Conservation (phyloP, 2,888 invertebrate genomes). For the Cephus sareptanus region DNA sequence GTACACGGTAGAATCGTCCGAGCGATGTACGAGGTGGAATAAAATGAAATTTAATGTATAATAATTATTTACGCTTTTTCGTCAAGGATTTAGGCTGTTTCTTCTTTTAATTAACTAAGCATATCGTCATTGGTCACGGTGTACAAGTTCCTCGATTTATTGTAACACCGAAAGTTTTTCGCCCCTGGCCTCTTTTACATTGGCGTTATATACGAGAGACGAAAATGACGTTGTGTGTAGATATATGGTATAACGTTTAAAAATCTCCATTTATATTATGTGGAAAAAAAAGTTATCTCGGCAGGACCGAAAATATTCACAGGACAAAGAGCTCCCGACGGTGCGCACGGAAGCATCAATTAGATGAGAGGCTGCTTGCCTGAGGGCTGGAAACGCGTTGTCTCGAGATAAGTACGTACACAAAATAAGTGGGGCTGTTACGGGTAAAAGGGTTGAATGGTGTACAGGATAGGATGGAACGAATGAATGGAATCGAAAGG, state of each 20-base stretch:
- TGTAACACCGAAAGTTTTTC: not conserved
- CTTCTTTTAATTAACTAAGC: not conserved
- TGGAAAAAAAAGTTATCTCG: not conserved
- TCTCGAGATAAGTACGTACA: constrained; percentile 35
- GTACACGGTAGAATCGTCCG: not conserved
- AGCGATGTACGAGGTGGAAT: not conserved
- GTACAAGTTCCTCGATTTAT: not conserved
- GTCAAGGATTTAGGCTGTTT: not conserved
- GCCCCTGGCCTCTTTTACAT: not conserved
- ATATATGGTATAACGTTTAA: not conserved
- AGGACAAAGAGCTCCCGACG: not conserved
- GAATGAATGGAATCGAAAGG: constrained; percentile 6
- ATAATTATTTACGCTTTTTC: not conserved
- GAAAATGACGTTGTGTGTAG: not conserved
- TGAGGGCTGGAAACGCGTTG: constrained; percentile 22
- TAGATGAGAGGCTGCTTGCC: constrained; percentile 21
- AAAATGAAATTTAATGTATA: not conserved
- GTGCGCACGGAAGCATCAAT: constrained; percentile 32
- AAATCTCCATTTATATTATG: not conserved
- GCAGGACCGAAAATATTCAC: not conserved
- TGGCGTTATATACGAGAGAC: not conserved
- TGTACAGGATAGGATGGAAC: not conserved
- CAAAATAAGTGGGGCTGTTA: constrained; percentile 27
- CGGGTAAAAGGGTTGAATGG: constrained; percentile 17
- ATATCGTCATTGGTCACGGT: not conserved